Evolutionary conservation across 1,140 invertebrate genomes (phyloP), one percentile per base, ranked within the genome.

Genomic region (Mycetomoellerius zeteki): DNA sequence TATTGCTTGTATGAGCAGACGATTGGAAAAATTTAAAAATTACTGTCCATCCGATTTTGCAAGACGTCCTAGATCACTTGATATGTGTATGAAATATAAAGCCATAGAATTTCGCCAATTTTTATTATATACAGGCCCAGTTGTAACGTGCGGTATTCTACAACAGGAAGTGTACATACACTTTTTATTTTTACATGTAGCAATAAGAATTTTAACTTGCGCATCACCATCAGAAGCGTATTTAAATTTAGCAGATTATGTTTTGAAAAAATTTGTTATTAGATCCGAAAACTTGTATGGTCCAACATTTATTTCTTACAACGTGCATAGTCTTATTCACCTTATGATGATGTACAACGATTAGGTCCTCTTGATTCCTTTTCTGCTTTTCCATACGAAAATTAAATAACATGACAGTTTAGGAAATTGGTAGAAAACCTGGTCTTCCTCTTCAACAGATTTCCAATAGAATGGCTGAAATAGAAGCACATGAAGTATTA

Each of bases 51-150:
- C 37, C 0, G 37, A 43, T 6, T 43, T 43, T 43, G 37, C 37
- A 8, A 43, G 37, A 43, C 37, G 37, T 8, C 37, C 37, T 43
- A 43, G 37, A 7, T 43, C 37, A 7, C 37, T 43, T 43, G 37
- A 43, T 8, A 7, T 43, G 37, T 43, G 37, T 43, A 30, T 30
- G 30, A 65, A 86, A 16, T 77, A 56, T 56, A 86, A 86, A 73
- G 77, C 77, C 0, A 86, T 37, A 43, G 77, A 86, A 62, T 33
- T 54, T 62, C 50, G 84, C 3, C 60, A 78, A 43, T 43, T 86
- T 64, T 2, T 77, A 6, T 19, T 76, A 0, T 85, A 85, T 64
- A 85, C 56, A 33, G 82, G 27, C 14, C 71, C 82, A 7, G 64
- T 72, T 7, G 76, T 65, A 24, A 50, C 16, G 3, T 65, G 54